Base-by-base conservation (phyloP, 2,113 vertebrate genomes). In the Xenopus borealis region DNA sequence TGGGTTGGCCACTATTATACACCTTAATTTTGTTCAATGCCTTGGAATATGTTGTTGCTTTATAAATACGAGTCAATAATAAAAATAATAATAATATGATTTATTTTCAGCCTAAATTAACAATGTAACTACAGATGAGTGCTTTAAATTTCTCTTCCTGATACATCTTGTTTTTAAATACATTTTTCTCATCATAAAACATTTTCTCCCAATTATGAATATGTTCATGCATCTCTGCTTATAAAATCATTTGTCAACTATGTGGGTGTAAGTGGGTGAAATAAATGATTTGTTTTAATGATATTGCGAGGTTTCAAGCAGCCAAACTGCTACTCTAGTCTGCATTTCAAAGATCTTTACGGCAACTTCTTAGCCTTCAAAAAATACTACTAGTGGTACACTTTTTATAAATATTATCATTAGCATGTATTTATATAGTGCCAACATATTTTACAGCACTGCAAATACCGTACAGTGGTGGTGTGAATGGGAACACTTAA, bases 211-310 rank as follows among this genome's bases (percentile, higher is more conserved):
- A 62, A 69, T 75, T 75, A 68, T 69, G 45, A 75, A 74, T 67
- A 20, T 67, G 45, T 68, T 75, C 72, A 75, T 62, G 67, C 72
- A 33, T 12, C 33, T 68, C 45, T 69, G 65, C 72, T 75, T 68
- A 68, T 69, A 75, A 75, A 75, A 68, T 23, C 55, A 69, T 75
- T 75, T 75, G 66, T 75, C 72, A 69, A 62, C 66, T 75, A 69
- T 69, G 72, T 75, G 72, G 72, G 72, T 75, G 72, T 61, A 75
- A 75, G 72, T 75, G 55, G 72, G 72, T 62, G 55, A 75, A 66
- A 75, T 68, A 62, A 74, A 58, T 74, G 63, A 67, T 75, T 75
- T 40, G 69, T 46, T 46, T 33, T 67, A 61, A 67, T 75, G 72
- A 69, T 75, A 46, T 75, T 75, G 68, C 69, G 72, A 75, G 65